These are phyloP conservation scores for Varecia variegata DNA, from an alignment of 2,797 vertebrate species.

Conservation along the genomic window DNA sequence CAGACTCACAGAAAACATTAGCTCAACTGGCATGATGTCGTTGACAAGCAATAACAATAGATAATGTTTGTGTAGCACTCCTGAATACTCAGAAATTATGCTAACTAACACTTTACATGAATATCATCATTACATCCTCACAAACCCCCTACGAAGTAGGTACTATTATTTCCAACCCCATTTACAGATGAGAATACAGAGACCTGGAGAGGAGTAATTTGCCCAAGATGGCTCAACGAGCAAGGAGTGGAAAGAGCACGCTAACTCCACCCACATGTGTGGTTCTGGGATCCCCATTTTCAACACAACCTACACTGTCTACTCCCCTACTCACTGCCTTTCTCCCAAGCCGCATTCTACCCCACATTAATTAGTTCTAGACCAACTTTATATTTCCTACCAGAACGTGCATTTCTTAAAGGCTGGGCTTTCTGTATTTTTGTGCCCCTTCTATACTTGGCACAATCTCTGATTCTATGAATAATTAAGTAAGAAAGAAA, in stretches of 20 bases:
- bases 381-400: background rate
- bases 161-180: background rate
- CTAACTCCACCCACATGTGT: rapidly evolving
- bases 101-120: background rate
- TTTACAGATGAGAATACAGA: background rate
- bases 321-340: background rate
- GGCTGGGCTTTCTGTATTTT: background rate
- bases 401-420: background rate
- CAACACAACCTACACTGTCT: background rate
- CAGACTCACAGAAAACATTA: background rate
- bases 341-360: background rate
- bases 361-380: background rate
- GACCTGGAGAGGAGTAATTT: background rate
- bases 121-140: background rate
- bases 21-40: background rate
- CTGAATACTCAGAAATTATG: no score
- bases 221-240: background rate
- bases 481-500: background rate
- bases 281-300: background rate
- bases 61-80: background rate
- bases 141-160: background rate
- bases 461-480: background rate
- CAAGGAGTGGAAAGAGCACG: background rate
- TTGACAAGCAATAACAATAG: background rate
- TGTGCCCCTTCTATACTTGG: background rate